A percentile compares a stretch with the other conserved stretches of the same genome.
Evolutionary conservation across 2,797 vertebrate species (phyloP).

Genomic region (Epinephelus awoara): DNA sequence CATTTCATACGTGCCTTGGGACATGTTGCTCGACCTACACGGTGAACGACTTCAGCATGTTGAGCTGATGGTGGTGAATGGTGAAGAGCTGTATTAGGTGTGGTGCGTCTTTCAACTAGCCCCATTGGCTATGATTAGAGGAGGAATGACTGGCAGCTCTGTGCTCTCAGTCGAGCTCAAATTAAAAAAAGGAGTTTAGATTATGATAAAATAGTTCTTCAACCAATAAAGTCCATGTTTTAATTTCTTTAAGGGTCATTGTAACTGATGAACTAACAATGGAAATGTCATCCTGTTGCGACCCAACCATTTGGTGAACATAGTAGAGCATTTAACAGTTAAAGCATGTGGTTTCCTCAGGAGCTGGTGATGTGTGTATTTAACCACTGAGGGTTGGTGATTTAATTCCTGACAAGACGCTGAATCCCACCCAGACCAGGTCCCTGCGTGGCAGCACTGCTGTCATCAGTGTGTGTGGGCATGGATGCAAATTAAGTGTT

Average conservation of each 20-base stretch:
- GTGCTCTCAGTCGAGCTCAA: background rate
- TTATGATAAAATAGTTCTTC: no score
- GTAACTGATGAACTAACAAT: no score
- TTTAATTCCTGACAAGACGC: background rate
- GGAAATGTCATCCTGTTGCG: no score
- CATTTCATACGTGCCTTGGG: conserved; percentile 10
- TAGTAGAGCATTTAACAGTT: background rate
- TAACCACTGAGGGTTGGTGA: background rate
- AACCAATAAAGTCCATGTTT: no score
- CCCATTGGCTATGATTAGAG: background rate
- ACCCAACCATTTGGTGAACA: background rate
- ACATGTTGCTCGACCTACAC: background rate
- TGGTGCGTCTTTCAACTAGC: background rate
- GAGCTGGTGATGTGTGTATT: no score
- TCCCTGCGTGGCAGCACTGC: background rate
- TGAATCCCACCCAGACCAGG: background rate
- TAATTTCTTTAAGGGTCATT: no score
- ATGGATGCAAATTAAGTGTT: background rate
- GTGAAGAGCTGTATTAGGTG: conserved; percentile 11
- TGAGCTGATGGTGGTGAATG: conserved; percentile 12
- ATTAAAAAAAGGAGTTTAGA: no score
- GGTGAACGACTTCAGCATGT: conserved; percentile 22
- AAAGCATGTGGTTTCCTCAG: background rate
- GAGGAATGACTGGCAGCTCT: background rate
- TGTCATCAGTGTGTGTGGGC: background rate